Conservation (phyloP, 2,888 invertebrate genomes). For the Spialia ferax region DNA sequence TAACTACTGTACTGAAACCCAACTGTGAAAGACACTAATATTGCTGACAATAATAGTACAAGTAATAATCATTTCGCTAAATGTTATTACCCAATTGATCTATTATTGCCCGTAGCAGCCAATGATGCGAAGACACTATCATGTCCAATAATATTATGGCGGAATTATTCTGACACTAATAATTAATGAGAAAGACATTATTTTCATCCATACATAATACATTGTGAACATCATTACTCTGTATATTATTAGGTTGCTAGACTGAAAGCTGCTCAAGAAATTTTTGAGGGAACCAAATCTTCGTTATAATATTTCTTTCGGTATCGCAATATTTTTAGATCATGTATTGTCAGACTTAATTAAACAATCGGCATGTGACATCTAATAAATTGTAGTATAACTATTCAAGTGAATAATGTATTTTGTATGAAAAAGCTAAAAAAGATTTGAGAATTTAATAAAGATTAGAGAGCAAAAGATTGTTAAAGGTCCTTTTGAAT, state of each 20-base stretch:
- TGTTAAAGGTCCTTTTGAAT: background rate
- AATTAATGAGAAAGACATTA: background rate
- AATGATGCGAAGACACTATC: constrained; percentile 16
- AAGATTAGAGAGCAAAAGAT: background rate
- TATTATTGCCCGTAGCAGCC: constrained; percentile 3
- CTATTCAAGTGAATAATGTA: no score
- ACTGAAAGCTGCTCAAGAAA: no score
- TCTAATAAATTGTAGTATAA: no score
- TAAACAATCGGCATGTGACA: no score
- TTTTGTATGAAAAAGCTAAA: background rate
- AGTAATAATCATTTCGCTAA: constrained; percentile 31
- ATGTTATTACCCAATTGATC: constrained; percentile 29
- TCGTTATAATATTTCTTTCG: no score
- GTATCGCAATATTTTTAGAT: no score
- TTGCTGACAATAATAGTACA: constrained; percentile 15
- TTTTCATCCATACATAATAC: background rate
- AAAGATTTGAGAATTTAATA: background rate
- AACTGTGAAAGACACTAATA: background rate
- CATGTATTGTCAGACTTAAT: no score
- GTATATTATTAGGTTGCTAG: no score
- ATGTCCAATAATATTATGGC: constrained; percentile 9
- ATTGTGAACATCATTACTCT: no score
- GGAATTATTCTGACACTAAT: background rate
- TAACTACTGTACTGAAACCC: no score
- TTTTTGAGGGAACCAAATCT: no score